These are phyloP conservation scores for Neodontobutis hainanensis DNA, from an alignment of 2,113 vertebrate species.

Conservation along the genomic window DNA sequence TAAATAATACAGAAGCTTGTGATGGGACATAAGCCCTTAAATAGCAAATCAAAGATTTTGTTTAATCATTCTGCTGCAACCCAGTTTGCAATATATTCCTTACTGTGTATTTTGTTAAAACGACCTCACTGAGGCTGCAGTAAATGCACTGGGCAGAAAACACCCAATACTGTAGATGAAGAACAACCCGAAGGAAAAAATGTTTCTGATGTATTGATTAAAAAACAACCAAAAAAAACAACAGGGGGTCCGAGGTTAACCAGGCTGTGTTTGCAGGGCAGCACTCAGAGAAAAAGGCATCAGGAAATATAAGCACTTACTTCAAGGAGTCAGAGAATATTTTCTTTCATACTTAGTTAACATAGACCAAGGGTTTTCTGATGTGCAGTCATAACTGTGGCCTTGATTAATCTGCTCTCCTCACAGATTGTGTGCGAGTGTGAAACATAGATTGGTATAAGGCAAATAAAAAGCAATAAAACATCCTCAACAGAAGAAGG, in stretches of 20 bases:
- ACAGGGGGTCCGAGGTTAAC: slow-evolving; percentile 44
- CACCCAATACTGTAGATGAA: slow-evolving; percentile 75
- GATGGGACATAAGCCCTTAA: slow-evolving; percentile 40
- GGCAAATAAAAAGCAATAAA: slow-evolving; percentile 35
- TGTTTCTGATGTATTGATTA: slow-evolving; percentile 48
- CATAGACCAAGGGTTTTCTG: slow-evolving; percentile 23
- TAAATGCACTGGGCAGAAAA: slow-evolving; percentile 70
- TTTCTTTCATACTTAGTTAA: neutral
- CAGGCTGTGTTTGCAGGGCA: slow-evolving; percentile 52
- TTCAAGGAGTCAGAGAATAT: slow-evolving; percentile 31
- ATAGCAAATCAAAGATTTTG: slow-evolving; percentile 55
- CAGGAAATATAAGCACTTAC: slow-evolving; percentile 61
- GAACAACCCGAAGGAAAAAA: slow-evolving; percentile 62
- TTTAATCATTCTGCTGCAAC: slow-evolving; percentile 53
- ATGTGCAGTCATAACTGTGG: slow-evolving; percentile 43
- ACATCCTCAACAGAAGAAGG: slow-evolving; percentile 25
- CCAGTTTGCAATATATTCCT: slow-evolving; percentile 59
- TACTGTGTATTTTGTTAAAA: slow-evolving; percentile 66
- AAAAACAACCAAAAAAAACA: neutral
- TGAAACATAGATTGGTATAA: slow-evolving; percentile 20
- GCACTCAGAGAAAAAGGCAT: slow-evolving; percentile 62
- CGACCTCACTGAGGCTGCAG: slow-evolving; percentile 82
- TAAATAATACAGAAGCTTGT: slow-evolving; percentile 74
- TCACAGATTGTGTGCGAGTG: slow-evolving; percentile 24
- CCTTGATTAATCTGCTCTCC: slow-evolving; percentile 37